Evolutionary conservation across 2,797 vertebrate genomes (phyloP), one percentile per base, ranked within the genome.

Genomic region (Nyctalus aviator): DNA sequence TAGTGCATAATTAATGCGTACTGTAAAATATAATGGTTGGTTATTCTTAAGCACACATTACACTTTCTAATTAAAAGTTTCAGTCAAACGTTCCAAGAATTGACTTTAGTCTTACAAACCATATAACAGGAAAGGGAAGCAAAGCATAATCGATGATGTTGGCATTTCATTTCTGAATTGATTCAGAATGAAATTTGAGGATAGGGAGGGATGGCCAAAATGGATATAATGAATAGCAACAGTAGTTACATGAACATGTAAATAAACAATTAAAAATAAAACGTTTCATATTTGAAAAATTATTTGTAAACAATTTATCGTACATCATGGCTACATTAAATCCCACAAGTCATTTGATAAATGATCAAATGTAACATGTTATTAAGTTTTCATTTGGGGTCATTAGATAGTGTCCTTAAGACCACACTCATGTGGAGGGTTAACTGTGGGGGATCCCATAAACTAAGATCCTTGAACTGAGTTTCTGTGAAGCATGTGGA

Each of bases 51-150:
- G 9, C 4, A 37, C 2, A 62, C 18, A 77, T 75, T 82, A n/a
- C 66, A 66, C 44, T 91, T 83, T 72, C 23, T 55, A 78, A 71
- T 59, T 89, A 53, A 82, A 91, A 94, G 23, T 84, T 96, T 48
- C 21, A 69, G 8, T 84, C 76, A 85, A 93, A 46, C 88, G 69
- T 57, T 71, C 44, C 37, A n/a, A 88, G 32, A 78, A 71, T 15
- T 72, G 4, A 9, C 30, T 90, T 12, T n/a, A 87, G 57, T 95
- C 91, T 83, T 82, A 57, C n/a, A 66, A 84, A 76, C 21, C 46
- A 48, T 82, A 55, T 66, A 76, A 59, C 14, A 69, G 8, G 1
- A 71, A 86, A 91, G 69, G n/a, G 59, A 69, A 1, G 20, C 1
- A 37, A 93, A 76, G 3, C 66, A 4, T 62, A 87, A 59, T 25